Conservation (phyloP, 2,797 vertebrate species). For the Enoplosus armatus region DNA sequence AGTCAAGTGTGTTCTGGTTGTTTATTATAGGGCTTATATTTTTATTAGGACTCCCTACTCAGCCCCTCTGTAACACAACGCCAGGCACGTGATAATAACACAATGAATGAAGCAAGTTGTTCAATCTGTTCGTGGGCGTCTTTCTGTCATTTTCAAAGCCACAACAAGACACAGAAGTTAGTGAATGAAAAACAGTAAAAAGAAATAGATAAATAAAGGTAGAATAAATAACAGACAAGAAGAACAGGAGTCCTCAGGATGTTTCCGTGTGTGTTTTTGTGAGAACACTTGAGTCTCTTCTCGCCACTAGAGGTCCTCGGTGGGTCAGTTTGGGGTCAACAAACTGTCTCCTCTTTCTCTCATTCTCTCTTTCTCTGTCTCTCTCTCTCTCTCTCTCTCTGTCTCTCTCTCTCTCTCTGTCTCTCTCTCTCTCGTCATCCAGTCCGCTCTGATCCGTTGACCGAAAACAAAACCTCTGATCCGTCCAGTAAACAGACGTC, state of each 20-base stretch:
- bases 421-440: not conserved
- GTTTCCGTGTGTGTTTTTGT: not conserved
- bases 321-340: not conserved
- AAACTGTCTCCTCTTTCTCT: not conserved
- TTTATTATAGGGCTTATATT: no score
- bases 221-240: not conserved
- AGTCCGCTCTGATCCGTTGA: constrained; percentile 38
- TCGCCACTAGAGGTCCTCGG: constrained; percentile 53
- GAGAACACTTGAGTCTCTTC: not conserved
- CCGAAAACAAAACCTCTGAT: constrained; percentile 46
- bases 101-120: no score
- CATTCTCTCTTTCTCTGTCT: not conserved
- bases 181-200: not conserved
- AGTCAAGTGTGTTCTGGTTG: not conserved
- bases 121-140: not conserved
- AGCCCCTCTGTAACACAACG: not conserved
- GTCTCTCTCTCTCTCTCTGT: not conserved
- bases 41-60: not conserved
- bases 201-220: not conserved
- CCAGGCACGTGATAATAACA: not conserved
- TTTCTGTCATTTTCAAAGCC: not conserved
- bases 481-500: constrained; percentile 58
- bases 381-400: not conserved
- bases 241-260: not conserved
- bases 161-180: not conserved